Conservation (phyloP, 2,888 invertebrate species). For the Euspilapteryx auroguttella region DNA sequence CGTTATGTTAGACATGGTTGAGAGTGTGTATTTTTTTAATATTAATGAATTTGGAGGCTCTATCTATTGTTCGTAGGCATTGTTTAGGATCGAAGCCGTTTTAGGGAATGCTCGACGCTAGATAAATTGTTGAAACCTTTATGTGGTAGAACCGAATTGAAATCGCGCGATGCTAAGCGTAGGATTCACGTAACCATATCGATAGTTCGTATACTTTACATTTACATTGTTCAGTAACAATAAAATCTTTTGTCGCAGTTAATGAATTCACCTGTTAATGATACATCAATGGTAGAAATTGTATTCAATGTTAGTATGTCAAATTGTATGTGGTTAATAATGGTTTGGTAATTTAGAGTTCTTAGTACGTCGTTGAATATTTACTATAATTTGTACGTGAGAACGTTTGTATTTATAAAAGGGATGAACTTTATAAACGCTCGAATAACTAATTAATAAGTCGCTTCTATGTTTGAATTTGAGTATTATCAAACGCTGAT, state of each 20-base stretch:
- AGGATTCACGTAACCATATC: no score
- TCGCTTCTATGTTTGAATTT: no score
- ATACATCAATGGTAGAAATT: constrained; percentile 49
- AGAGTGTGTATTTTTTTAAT: constrained; percentile 53
- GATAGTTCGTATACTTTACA: constrained; percentile 27
- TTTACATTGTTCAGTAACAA: constrained; percentile 34
- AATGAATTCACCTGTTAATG: constrained; percentile 53
- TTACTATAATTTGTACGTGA: no score
- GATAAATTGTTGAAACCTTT: no score
- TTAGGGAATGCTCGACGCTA: no score
- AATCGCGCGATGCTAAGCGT: no score
- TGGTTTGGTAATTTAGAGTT: constrained; percentile 35
- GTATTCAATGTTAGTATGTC: constrained; percentile 51
- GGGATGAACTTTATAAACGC: no score
- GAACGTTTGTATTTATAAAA: no score
- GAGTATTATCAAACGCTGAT: no score
- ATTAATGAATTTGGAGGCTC: constrained; percentile 29
- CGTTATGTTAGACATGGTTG: constrained; percentile 20
- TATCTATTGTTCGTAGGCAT: constrained; percentile 38
- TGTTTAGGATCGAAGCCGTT: constrained; percentile 30
- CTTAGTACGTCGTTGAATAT: constrained; percentile 41
- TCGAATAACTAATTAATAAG: no score
- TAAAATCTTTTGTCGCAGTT: constrained; percentile 44
- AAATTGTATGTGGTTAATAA: constrained; percentile 39
- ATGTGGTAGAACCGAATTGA: no score